Evolutionary conservation across 2,113 vertebrate genomes (phyloP), one percentile per base, ranked within the genome.

Genomic region (Indicator maculatus): DNA sequence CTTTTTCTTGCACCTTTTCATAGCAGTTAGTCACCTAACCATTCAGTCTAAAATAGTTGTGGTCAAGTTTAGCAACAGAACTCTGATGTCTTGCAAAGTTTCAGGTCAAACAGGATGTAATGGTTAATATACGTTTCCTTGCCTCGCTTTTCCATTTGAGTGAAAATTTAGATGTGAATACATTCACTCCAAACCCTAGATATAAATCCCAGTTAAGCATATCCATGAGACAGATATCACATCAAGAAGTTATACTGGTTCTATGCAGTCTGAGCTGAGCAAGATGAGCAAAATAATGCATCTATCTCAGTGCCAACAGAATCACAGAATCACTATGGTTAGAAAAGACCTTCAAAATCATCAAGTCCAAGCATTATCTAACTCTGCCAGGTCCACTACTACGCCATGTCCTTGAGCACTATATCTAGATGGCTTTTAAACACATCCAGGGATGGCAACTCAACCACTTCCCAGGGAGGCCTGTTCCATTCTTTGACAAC

Each of bases 201-300:
- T 66, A 36, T 70, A 86, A 80, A 83, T 63, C 11, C 23, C 59
- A 6, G 8, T 50, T 83, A 53, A 47, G 20, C 16, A 24, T 50
- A 52, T 66, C 6, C 2, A 0, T 47, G 74, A 66, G 27, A 47
- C 10, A 53, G 8, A 47, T 83, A 41, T 0, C 0, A 4, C 8
- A 71, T 10, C 5, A 86, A 83, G 18, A 26, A 56, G 5, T 52
- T 77, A 24, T 55, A 11, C 6, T 55, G 12, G 5, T 61, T 76
- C 64, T 75, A 20, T 5, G 8, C 16, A 23, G 52, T 36, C 19
- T 45, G 20, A 83, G 8, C 8, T 44, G 18, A 70, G 9, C 3
- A 45, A 78, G 58, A 63, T 16, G 13, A 86, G 47, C 15, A 50
- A 50, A 61, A 33, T 16, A 31, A 6, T n/a, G 5, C 6, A 19